Conservation (phyloP, 2,888 invertebrate genomes). For the Pammene aurita region DNA sequence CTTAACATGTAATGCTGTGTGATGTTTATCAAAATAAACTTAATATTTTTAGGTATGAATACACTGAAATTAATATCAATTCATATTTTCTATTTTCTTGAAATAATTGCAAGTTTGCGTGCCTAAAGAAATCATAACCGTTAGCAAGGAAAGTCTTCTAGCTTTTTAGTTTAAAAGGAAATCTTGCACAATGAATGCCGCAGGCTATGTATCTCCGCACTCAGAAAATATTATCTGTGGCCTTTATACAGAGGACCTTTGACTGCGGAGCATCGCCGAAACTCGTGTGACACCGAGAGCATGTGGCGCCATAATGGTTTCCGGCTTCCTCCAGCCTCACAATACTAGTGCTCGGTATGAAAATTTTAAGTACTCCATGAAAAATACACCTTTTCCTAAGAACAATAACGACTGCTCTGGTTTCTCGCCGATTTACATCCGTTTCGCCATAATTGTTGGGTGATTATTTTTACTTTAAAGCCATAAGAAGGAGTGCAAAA, state of each 20-base stretch:
- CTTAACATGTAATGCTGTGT: too few species aligned
- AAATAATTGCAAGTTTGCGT: slow-evolving; percentile 34
- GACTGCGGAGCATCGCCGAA: slow-evolving; percentile 61
- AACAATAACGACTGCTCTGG: slow-evolving; percentile 55
- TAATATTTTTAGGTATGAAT: neutral
- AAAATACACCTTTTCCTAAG: slow-evolving; percentile 55
- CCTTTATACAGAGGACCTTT: slow-evolving; percentile 50
- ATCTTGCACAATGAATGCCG: slow-evolving; percentile 10
- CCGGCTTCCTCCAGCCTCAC: slow-evolving; percentile 73
- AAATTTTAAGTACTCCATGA: slow-evolving; percentile 65
- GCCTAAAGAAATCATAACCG: slow-evolving; percentile 30
- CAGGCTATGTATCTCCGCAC: slow-evolving; percentile 16
- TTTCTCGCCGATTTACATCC: slow-evolving; percentile 47
- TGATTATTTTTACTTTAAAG: slow-evolving; percentile 42
- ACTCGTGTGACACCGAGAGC: slow-evolving; percentile 66
- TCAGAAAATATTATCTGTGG: slow-evolving; percentile 43
- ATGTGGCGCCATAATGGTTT: slow-evolving; percentile 76
- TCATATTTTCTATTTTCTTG: slow-evolving; percentile 5
- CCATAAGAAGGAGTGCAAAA: slow-evolving; percentile 40
- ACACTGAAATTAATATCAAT: neutral
- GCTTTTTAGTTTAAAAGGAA: slow-evolving; percentile 32
- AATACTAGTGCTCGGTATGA: slow-evolving; percentile 64
- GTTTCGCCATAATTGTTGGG: slow-evolving; percentile 39
- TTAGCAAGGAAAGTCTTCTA: slow-evolving; percentile 31
- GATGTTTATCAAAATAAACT: too few species aligned